Evolutionary conservation across 2,888 invertebrate genomes (phyloP), one percentile per base, ranked within the genome.

Genomic region (Ephialtes manifestator): DNA sequence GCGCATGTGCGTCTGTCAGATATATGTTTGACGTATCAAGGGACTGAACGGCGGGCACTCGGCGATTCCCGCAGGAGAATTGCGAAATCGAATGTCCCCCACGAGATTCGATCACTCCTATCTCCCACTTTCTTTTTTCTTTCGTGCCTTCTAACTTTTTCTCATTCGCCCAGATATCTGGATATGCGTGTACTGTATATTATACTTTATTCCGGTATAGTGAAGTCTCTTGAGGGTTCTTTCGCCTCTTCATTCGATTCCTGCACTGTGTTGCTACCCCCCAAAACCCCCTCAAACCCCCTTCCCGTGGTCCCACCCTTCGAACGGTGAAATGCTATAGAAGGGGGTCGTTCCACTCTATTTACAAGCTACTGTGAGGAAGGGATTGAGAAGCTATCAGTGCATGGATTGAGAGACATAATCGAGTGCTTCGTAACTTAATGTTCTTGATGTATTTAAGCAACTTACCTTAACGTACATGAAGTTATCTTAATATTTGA

Each of bases 61-160:
- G 43, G 24, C 28, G 58, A 81, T 77, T 81, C 76, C 77, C 75
- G 35, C 58, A 68, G 63, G 70, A 85, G 83, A 80, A 71, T 77
- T 67, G 43, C 55, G 31, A 67, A 83, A 63, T 74, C 81, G 81
- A 80, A 84, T 74, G 65, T 63, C 60, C 46, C 84, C 71, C 75
- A 43, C 46, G 75, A 70, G 86, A 78, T 86, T 81, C 60, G 74
- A 78, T 78, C 78, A 76, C 39, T 43, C 67, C 35, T 31, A 28
- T 28, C 13, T 55, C 10, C 24, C 31, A 5, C 2, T 68, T 68
- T 53, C 74, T 43, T 71, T 71, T 67, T 58, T 81, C 20, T 70
- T 63, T 83, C 68, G 75, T 76, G 58, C 76, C 55, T 20, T 13
- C 53, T 28, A 84, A 78, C 74, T 77, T 81, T 81, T 81, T 53